Conservation (phyloP, 2,797 vertebrate genomes). For the Morus bassanus region DNA sequence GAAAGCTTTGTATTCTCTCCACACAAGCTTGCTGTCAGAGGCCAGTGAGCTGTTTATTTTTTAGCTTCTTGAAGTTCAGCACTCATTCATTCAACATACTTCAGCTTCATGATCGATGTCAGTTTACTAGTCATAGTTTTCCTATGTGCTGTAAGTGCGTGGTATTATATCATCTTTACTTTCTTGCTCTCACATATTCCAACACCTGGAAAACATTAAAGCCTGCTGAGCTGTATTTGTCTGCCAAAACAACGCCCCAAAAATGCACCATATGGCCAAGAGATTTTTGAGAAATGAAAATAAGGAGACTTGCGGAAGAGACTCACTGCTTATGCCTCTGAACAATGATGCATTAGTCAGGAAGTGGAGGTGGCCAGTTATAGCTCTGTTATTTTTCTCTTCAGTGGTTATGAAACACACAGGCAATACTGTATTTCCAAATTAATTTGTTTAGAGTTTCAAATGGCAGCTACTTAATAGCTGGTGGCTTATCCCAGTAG, state of each 20-base stretch:
- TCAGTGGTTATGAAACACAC: neutral
- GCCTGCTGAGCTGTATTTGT: neutral
- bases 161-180: neutral
- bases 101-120: neutral
- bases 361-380: neutral
- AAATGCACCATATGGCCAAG: slow-evolving; percentile 1
- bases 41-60: neutral
- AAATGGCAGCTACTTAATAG: neutral
- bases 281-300: neutral
- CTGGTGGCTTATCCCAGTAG: neutral
- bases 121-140: neutral
- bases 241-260: neutral
- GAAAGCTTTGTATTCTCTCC: neutral
- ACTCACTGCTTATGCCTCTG: neutral
- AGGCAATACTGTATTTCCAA: neutral
- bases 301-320: neutral
- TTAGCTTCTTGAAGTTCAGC: neutral
- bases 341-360: neutral
- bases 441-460: neutral
- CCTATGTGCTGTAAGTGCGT: fast-evolving
- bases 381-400: neutral
- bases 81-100: neutral
- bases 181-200: slow-evolving; percentile 2
- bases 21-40: neutral
- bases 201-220: slow-evolving; percentile 27